phyloP scores from a whole-genome alignment of 2,113 vertebrate genomes.

The Sorex fumeus region DNA sequence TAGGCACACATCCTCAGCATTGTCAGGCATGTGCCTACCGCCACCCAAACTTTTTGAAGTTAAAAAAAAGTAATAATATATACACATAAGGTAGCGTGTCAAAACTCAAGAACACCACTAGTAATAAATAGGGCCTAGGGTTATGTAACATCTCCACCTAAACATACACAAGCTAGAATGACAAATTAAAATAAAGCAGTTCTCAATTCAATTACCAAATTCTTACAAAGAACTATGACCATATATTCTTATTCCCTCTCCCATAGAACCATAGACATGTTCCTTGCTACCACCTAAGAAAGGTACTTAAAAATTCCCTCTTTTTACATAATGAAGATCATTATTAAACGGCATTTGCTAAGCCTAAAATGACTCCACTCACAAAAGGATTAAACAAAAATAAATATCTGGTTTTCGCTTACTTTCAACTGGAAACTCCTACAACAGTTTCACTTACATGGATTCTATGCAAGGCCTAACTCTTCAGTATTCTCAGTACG shows the following conservation, averaged over 20 bases:
- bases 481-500: neutral
- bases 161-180: neutral
- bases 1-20: too few species aligned
- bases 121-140: neutral
- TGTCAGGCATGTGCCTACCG: too few species aligned
- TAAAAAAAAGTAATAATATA: too few species aligned
- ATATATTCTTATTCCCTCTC: neutral
- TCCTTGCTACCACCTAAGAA: neutral
- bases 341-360: neutral
- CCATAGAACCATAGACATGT: neutral
- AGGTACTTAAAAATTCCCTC: neutral
- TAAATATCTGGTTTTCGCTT: neutral
- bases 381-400: constrained; percentile 30
- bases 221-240: neutral
- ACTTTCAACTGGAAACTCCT: neutral
- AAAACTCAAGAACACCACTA: neutral
- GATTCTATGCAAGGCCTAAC: neutral
- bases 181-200: constrained; percentile 34
- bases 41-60: too few species aligned
- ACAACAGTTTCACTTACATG: neutral
- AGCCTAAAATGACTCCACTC: neutral
- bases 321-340: constrained; percentile 31
- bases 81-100: too few species aligned
- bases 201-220: constrained; percentile 24
- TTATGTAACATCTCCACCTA: neutral